A percentile compares a stretch with the other conserved stretches of the same genome.
phyloP scores from a whole-genome alignment of 1,140 invertebrate genomes.

The Brachionus manjavacas region DNA sequence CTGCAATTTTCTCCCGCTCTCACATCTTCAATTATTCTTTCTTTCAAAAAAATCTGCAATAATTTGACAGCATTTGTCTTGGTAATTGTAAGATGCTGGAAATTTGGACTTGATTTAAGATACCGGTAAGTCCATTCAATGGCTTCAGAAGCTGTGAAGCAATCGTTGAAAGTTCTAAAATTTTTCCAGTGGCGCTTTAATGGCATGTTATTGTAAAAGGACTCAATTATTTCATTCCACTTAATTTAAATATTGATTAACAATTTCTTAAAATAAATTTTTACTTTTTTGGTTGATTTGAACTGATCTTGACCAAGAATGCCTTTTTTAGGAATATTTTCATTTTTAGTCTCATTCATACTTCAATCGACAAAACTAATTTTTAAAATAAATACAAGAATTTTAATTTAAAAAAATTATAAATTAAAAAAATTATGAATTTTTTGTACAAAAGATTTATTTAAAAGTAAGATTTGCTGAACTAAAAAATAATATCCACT shows the following conservation, averaged over 20 bases:
- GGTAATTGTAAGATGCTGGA: neutral
- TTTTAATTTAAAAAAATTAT: neutral
- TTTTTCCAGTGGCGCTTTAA: conserved; percentile 32
- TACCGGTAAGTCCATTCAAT: conserved; percentile 28
- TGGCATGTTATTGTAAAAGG: conserved; percentile 21
- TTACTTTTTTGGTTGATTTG: conserved; percentile 28
- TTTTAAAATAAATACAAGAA: neutral
- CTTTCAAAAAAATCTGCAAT: conserved; percentile 33
- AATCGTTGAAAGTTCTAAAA: conserved; percentile 29
- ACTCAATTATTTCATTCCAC: conserved; percentile 38
- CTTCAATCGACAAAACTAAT: neutral
- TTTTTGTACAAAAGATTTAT: neutral
- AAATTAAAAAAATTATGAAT: neutral
- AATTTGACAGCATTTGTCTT: conserved; percentile 19
- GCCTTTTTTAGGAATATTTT: neutral
- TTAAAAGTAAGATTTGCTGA: neutral
- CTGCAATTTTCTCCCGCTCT: neutral
- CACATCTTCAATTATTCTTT: conserved; percentile 39
- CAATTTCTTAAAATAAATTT: neutral
- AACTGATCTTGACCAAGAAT: neutral
- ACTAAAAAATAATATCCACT: no score
- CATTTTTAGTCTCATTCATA: conserved; percentile 21
- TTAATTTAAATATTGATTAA: neutral
- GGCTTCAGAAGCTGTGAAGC: conserved; percentile 32
- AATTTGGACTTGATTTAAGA: conserved; percentile 27